These are phyloP conservation scores for Rhinophrynus dorsalis DNA, from an alignment of 2,797 vertebrate species.

Conservation along the genomic window DNA sequence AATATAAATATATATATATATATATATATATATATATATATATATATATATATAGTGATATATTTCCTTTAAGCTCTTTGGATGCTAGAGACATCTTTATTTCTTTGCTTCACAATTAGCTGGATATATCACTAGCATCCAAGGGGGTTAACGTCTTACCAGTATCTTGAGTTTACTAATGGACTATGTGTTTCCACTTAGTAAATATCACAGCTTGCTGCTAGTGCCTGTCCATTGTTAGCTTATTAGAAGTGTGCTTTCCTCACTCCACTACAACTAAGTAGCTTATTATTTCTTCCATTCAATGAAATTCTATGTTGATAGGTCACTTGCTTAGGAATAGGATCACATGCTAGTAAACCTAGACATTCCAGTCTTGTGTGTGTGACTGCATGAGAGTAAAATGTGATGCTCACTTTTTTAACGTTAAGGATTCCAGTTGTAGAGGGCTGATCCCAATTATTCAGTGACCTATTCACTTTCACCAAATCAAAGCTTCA, in stretches of 20 bases:
- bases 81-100: too few relatives aligned
- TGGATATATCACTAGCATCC: too few relatives aligned
- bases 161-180: neutral
- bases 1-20: too few relatives aligned
- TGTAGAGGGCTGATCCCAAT: slow-evolving; percentile 24
- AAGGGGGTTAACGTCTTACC: too few relatives aligned
- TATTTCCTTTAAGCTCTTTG: too few relatives aligned
- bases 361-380: slow-evolving; percentile 23
- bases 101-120: too few relatives aligned
- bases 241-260: slow-evolving; percentile 17
- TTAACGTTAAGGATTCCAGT: slow-evolving; percentile 23
- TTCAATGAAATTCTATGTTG: neutral
- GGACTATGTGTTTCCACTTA: neutral
- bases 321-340: slow-evolving; percentile 14
- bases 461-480: slow-evolving; percentile 45
- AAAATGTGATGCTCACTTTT: slow-evolving; percentile 42
- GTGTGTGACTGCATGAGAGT: neutral
- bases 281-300: neutral
- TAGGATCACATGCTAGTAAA: slow-evolving; percentile 37
- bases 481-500: slow-evolving; percentile 30
- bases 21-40: too few relatives aligned
- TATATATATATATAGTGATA: too few relatives aligned
- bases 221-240: neutral
- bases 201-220: slow-evolving; percentile 23
- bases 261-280: slow-evolving; percentile 21